These are phyloP conservation scores for Sycobia sp. DNA, from an alignment of 1,140 invertebrate genomes.

Conservation along the genomic window DNA sequence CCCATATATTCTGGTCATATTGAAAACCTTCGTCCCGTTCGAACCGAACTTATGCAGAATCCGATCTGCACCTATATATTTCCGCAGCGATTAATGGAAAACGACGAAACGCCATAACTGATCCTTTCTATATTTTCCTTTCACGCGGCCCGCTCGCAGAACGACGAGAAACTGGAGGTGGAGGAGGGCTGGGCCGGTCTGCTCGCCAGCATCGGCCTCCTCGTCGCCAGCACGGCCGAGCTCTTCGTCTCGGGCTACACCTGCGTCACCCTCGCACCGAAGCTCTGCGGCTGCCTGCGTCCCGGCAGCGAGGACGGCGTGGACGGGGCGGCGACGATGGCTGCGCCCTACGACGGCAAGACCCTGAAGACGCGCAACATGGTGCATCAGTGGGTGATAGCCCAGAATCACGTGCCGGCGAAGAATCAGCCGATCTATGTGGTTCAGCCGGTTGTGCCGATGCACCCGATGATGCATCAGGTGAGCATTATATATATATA, in stretches of 20 bases:
- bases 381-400: conserved; percentile 59
- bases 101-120: no score
- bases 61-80: no score
- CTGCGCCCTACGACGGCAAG: no score
- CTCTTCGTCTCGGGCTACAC: conserved; percentile 55
- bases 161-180: conserved; percentile 41
- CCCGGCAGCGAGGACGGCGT: conserved; percentile 33
- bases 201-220: conserved; percentile 53
- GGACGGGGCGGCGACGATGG: conserved; percentile 1
- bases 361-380: conserved; percentile 56
- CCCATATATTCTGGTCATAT: no score
- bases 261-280: conserved; percentile 55
- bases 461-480: conserved; percentile 57
- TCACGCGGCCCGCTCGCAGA: no score
- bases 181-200: conserved; percentile 53
- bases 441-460: conserved; percentile 52
- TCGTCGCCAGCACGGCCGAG: conserved; percentile 53
- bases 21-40: no score
- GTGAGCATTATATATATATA: conserved; percentile 41
- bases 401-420: conserved; percentile 53
- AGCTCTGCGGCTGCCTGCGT: conserved; percentile 53
- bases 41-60: no score
- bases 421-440: conserved; percentile 56
- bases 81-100: no score
- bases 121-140: no score